Base-by-base conservation (phyloP, 2,888 invertebrate genomes). In the Nipponacmea schrenckii region DNA sequence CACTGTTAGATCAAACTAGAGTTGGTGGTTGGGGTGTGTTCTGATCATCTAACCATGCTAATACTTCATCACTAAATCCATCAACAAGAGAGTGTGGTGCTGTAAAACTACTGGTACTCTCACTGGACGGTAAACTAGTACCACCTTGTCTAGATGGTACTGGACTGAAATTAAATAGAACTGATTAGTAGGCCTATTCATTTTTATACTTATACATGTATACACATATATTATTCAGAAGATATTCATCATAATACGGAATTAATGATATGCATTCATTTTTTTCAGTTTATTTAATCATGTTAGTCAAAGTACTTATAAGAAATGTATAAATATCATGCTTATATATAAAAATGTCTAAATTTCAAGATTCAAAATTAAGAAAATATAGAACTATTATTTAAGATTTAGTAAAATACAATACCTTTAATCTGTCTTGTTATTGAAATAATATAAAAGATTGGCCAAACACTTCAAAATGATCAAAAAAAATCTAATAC, bases 21-120 rank as follows among this genome's bases (percentile, higher is more conserved):
- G 56, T 56, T 56, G 56, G 56, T 56, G 56, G 24, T 56, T 56
- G 56, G 12, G 72, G 68, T 45, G 62, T 48, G 63, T 77, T 83
- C 24, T 81, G 80, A 69, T 83, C 83, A 44, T 87, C 86, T 73
- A 91, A 91, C 92, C 91, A 92, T n/a, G 90, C 90, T 74, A 91
- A 88, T 90, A 91, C 91, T 85, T 91, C 91, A 45, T 90, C 90
- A n/a, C 91, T 90, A 82, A 91, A 91, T 70, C 89, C 89, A 67
- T 90, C 90, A 2, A 90, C 90, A 66, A 90, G 86, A 63, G 89
- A 86, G 46, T 77, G 79, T 27, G 81, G 81, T 31, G 75, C 72
- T 14, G 74, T 72, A 56, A 79, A 77, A 66, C 78, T 81, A 50
- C 66, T 76, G 46, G 67, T 24, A 56, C 56, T 56, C 8, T 39